Conservation (phyloP, 2,113 vertebrate genomes). For the Electrona antarctica region DNA sequence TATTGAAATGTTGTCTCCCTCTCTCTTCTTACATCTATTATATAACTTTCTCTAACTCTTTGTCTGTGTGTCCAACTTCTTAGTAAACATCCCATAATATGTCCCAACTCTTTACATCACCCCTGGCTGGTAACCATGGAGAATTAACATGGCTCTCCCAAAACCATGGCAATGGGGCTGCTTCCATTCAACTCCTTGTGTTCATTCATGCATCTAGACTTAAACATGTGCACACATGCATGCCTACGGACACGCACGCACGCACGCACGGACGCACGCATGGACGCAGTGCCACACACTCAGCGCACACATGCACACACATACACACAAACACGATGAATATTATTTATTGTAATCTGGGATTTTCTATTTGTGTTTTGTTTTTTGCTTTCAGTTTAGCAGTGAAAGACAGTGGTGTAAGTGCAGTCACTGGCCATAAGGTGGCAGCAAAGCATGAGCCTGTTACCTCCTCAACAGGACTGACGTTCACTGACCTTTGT, state of each 20-base stretch:
- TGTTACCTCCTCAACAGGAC: too few species aligned
- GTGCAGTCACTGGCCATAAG: too few species aligned
- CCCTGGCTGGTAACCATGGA: conserved; percentile 56
- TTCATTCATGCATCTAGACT: conserved; percentile 42
- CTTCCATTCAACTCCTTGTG: conserved; percentile 55
- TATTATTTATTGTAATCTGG: too few species aligned
- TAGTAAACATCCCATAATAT: conserved; percentile 51
- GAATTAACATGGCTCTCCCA: conserved; percentile 30
- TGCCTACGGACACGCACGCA: not conserved
- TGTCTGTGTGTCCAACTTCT: conserved; percentile 8
- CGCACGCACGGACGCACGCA: conserved; percentile 12
- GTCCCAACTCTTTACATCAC: conserved; percentile 60
- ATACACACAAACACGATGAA: conserved; percentile 1
- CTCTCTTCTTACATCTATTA: not conserved
- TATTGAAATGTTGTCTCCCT: too few species aligned
- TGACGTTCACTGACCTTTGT: too few species aligned
- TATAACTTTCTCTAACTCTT: conserved; percentile 13
- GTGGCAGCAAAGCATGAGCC: too few species aligned
- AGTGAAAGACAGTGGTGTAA: too few species aligned
- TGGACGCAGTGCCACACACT: not conserved
- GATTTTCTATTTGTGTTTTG: too few species aligned
- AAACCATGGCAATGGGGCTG: conserved; percentile 38
- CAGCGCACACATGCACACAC: not conserved
- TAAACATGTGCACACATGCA: conserved; percentile 13
- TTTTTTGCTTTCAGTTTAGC: too few species aligned